Conservation (phyloP, 2,797 vertebrate genomes). For the Diplodus sargus region DNA sequence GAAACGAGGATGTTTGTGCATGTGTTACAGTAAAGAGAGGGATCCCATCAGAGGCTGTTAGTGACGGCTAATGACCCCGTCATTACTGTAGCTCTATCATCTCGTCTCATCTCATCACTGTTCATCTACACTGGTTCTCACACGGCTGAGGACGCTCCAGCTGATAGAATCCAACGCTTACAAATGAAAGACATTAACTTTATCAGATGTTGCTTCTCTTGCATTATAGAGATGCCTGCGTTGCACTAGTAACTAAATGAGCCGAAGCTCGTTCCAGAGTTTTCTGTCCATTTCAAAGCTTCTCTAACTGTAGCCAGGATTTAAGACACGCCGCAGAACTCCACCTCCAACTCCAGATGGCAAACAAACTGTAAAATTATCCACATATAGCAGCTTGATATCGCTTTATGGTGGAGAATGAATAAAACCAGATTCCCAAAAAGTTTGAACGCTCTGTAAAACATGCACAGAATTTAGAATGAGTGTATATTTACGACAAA, state of each 20-base stretch:
- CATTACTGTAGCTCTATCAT: constrained; percentile 77
- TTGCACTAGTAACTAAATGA: too few relatives aligned
- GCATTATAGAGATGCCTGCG: not conserved
- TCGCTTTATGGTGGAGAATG: too few relatives aligned
- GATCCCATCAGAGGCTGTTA: constrained; percentile 62
- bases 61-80: constrained; percentile 70
- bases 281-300: not conserved
- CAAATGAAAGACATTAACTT: not conserved
- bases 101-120: constrained; percentile 50
- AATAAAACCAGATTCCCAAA: too few relatives aligned
- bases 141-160: constrained; percentile 10
- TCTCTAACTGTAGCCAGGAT: not conserved
- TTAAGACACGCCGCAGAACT: not conserved
- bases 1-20: constrained; percentile 48
- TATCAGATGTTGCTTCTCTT: not conserved
- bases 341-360: not conserved
- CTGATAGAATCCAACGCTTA: not conserved
- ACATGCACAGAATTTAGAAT: too few relatives aligned
- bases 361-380: not conserved
- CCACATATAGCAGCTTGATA: too few relatives aligned
- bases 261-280: too few relatives aligned
- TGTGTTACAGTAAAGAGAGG: constrained; percentile 61
- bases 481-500: too few relatives aligned
- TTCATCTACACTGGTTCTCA: constrained; percentile 68
- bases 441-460: too few relatives aligned